These are phyloP conservation scores for Solenopsis invicta DNA, from an alignment of 1,140 invertebrate genomes.

Conservation along the genomic window DNA sequence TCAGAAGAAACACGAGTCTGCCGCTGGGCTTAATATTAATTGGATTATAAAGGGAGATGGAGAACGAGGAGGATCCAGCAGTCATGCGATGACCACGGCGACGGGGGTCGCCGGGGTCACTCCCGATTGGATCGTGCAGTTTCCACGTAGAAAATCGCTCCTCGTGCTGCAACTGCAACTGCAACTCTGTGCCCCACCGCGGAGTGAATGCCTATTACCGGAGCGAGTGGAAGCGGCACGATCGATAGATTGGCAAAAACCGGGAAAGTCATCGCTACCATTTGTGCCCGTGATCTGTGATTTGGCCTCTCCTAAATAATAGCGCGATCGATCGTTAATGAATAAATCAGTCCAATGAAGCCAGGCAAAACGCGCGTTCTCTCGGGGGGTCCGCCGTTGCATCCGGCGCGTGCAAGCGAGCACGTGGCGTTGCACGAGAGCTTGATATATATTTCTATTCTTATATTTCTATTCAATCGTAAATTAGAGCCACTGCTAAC, in stretches of 20 bases:
- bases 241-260: slow-evolving; percentile 68
- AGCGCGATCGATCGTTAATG: slow-evolving; percentile 50
- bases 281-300: slow-evolving; percentile 43
- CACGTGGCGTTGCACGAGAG: slow-evolving; percentile 40
- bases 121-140: slow-evolving; percentile 74
- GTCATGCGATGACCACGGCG: slow-evolving; percentile 65
- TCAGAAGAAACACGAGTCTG: slow-evolving; percentile 42
- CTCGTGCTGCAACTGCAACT: slow-evolving; percentile 74
- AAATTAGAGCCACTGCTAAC: not conserved
- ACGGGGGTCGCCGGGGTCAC: slow-evolving; percentile 69
- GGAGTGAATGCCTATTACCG: slow-evolving; percentile 69
- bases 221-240: slow-evolving; percentile 64
- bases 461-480: not conserved
- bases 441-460: slow-evolving; percentile 36
- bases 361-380: slow-evolving; percentile 35
- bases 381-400: not conserved
- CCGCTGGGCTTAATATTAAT: slow-evolving; percentile 58
- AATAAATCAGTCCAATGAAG: slow-evolving; percentile 50
- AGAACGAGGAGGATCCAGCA: slow-evolving; percentile 57
- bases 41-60: slow-evolving; percentile 41
- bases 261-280: slow-evolving; percentile 67
- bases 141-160: slow-evolving; percentile 77
- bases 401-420: slow-evolving; percentile 36
- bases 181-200: slow-evolving; percentile 47
- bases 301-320: slow-evolving; percentile 50